A percentile compares a stretch with the other conserved stretches of the same genome.
Conservation (phyloP, 2,113 vertebrate genomes). For the Phycodurus eques region DNA sequence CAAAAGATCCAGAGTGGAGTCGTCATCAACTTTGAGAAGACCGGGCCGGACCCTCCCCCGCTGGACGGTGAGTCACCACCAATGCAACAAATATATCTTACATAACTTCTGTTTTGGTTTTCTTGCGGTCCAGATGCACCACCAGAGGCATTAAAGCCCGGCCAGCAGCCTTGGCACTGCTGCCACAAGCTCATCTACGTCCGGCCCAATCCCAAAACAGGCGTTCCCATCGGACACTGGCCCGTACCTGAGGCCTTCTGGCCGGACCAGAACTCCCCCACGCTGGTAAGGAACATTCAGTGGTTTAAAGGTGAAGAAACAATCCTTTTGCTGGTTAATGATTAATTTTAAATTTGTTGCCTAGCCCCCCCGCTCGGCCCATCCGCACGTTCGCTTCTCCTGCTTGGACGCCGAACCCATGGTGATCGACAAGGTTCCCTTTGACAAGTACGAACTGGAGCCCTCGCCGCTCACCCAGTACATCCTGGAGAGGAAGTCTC, state of each 20-base stretch:
- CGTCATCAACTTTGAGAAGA: slow-evolving; percentile 97
- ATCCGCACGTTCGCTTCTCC: slow-evolving; percentile 92
- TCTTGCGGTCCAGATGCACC: slow-evolving; percentile 47
- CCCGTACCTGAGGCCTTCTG: slow-evolving; percentile 95
- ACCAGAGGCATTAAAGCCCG: slow-evolving; percentile 81
- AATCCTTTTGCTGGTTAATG: background rate
- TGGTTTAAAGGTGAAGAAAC: background rate
- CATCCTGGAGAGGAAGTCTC: slow-evolving; percentile 94
- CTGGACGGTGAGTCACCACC: slow-evolving; percentile 60
- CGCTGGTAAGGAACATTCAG: slow-evolving; percentile 74
- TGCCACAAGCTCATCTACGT: slow-evolving; percentile 98
- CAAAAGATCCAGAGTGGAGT: slow-evolving; percentile 97
- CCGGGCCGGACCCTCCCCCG: slow-evolving; percentile 87
- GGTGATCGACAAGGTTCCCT: slow-evolving; percentile 98
- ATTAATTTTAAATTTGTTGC: background rate
- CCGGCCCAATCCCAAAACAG: slow-evolving; percentile 94
- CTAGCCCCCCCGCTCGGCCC: slow-evolving; percentile 92
- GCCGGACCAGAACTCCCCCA: slow-evolving; percentile 97
- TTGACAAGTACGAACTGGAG: slow-evolving; percentile 97
- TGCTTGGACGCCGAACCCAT: slow-evolving; percentile 94
- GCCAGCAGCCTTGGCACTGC: slow-evolving; percentile 89
- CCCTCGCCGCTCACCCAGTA: slow-evolving; percentile 96
- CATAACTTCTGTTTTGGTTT: background rate
- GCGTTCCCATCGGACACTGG: slow-evolving; percentile 96
- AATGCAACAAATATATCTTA: background rate